These are phyloP conservation scores for Pseudomyrmex sp. DNA, from an alignment of 1,140 invertebrate species.

Conservation along the genomic window DNA sequence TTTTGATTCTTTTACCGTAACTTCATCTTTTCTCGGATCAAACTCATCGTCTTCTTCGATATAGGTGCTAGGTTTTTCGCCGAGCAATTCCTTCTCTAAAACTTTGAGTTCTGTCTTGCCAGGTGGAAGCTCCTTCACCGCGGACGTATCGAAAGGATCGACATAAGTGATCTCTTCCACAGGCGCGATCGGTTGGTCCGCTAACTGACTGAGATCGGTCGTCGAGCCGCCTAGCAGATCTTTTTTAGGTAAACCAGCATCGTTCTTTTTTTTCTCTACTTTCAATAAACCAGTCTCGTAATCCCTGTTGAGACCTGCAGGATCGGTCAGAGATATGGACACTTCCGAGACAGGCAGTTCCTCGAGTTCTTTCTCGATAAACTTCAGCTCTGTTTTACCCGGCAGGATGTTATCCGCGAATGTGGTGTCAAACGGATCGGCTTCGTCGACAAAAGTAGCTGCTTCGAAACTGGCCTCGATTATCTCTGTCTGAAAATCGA, in stretches of 20 bases:
- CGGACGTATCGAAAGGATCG: slow-evolving; percentile 95
- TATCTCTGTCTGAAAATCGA: slow-evolving; percentile 77
- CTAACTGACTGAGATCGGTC: slow-evolving; percentile 90
- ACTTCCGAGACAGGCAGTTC: slow-evolving; percentile 80
- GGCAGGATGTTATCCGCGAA: slow-evolving; percentile 92
- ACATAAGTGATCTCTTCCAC: slow-evolving; percentile 87
- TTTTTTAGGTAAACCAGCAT: slow-evolving; percentile 69
- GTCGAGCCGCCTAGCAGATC: slow-evolving; percentile 91
- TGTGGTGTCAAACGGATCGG: slow-evolving; percentile 94
- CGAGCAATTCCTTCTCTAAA: slow-evolving; percentile 91
- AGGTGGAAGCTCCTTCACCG: slow-evolving; percentile 89
- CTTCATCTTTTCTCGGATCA: slow-evolving; percentile 88
- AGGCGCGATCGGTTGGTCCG: slow-evolving; percentile 89
- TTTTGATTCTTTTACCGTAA: slow-evolving; percentile 28
- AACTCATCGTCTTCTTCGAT: slow-evolving; percentile 86
- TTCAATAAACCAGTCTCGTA: slow-evolving; percentile 81
- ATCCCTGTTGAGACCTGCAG: slow-evolving; percentile 85
- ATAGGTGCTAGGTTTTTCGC: slow-evolving; percentile 74
- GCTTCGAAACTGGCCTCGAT: slow-evolving; percentile 82
- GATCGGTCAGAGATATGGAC: slow-evolving; percentile 81
- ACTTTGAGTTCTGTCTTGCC: slow-evolving; percentile 92
- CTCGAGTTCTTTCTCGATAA: slow-evolving; percentile 88
- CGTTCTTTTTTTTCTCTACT: slow-evolving; percentile 27
- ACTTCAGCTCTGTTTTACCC: slow-evolving; percentile 88
- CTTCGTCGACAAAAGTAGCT: slow-evolving; percentile 83